Base-by-base conservation (phyloP, 2,888 invertebrate genomes). In the Drosophila acutilabella region DNA sequence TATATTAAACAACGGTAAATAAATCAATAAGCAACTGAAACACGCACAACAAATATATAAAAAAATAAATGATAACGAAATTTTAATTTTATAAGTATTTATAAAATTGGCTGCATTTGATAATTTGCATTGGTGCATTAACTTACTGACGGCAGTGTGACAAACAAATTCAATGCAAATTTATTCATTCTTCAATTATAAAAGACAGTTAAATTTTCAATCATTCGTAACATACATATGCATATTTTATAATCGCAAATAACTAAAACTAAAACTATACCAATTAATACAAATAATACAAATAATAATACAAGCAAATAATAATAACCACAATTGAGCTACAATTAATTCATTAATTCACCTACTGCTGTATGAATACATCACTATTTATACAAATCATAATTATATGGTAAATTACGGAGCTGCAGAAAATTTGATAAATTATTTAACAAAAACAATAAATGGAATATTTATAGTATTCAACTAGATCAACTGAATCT, bases 11-110 rank as follows among this genome's bases (percentile, higher is more conserved):
- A 52, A 52, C 52, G 64, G 44, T 40, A 42, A 33, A 57, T 41
- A 44, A 72, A 59, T 65, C 60, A 71, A 75, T 71, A 70, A 77
- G 69, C 56, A 74, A 81, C 69, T 54, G 56, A 75, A 88, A 67
- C 72, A 76, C 82, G 87, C 86, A 89, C 89, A 81, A 61, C 72
- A 80, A 73, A 47, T n/a, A 64, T 38, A 44, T 30, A 48, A 16
- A 14, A 26, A 47, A 38, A 51, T 20, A 38, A 38, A 45, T 20
- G 16, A 36, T 51, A 44, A 59, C 11, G 2, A 18, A 33, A 20
- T 40, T 36, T 66, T 56, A 16, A 60, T 52, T 71, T 52, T 26
- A 50, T 11, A 62, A 50, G 14, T 51, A 38, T 36, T 30, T 36
- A 42, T 40, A 16, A 30, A 41, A 71, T 80, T 58, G 53, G 47